These are phyloP conservation scores for Habrosyne pyritoides DNA, from an alignment of 2,888 invertebrate genomes.

Conservation along the genomic window DNA sequence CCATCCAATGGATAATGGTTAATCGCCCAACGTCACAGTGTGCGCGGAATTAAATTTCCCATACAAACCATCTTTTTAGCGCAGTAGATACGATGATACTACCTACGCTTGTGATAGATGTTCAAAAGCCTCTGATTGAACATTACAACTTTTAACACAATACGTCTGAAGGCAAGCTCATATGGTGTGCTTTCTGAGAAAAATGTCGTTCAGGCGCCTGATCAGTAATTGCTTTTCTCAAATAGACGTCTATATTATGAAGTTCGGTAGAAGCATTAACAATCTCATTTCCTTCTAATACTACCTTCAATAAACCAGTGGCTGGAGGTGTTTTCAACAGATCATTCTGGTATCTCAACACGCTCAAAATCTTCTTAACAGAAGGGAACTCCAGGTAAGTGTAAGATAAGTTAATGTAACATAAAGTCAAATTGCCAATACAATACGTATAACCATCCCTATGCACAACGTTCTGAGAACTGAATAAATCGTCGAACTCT, in stretches of 20 bases:
- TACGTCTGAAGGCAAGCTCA: not conserved
- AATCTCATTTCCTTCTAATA: conserved; percentile 51
- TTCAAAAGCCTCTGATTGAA: too few relatives aligned
- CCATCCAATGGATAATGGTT: too few relatives aligned
- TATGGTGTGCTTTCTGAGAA: conserved; percentile 4
- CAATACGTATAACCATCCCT: conserved; percentile 31
- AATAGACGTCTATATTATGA: conserved; percentile 31
- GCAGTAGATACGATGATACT: too few relatives aligned
- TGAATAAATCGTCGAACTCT: conserved; percentile 41
- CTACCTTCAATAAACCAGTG: conserved; percentile 49
- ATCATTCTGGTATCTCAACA: conserved; percentile 47
- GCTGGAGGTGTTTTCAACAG: conserved; percentile 11
- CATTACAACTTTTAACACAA: too few relatives aligned
- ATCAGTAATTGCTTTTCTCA: conserved; percentile 25
- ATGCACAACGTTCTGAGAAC: conserved; percentile 21
- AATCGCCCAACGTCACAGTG: too few relatives aligned
- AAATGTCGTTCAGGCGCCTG: conserved; percentile 10
- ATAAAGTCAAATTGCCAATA: conserved; percentile 51
- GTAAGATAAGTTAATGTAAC: conserved; percentile 57
- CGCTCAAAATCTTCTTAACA: conserved; percentile 37
- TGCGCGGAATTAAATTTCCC: too few relatives aligned
- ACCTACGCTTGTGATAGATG: too few relatives aligned
- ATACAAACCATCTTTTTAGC: too few relatives aligned
- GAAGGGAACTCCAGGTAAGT: conserved; percentile 45
- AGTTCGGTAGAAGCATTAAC: conserved; percentile 41